phyloP scores from a whole-genome alignment of 1,140 invertebrate genomes.

The Mizuhopecten yessoensis region DNA sequence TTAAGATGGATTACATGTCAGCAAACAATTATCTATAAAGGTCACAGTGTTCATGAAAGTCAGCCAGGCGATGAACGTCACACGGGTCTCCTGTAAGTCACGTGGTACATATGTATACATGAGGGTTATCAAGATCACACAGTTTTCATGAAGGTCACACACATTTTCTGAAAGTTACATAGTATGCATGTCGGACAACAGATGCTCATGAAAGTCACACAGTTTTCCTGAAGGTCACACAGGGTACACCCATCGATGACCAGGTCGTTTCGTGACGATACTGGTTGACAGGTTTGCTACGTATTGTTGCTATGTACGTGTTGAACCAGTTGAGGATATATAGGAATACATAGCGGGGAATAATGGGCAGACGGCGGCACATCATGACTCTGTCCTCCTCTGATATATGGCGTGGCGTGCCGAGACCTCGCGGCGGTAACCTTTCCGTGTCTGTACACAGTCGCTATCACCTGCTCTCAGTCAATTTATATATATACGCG shows the following conservation, averaged over 20 bases:
- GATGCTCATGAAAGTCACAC: not conserved
- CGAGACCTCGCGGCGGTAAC: not conserved
- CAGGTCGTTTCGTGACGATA: not conserved
- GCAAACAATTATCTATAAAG: no score
- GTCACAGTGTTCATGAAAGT: no score
- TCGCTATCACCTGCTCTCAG: conserved; percentile 31
- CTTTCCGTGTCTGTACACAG: not conserved
- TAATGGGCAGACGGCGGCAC: not conserved
- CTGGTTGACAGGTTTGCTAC: not conserved
- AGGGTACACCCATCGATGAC: not conserved
- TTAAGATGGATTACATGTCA: no score
- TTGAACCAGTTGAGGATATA: not conserved
- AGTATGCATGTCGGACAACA: no score
- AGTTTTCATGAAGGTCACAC: no score
- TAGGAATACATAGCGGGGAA: not conserved
- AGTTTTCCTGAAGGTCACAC: not conserved
- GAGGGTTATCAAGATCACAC: not conserved
- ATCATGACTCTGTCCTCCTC: not conserved
- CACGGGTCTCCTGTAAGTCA: no score
- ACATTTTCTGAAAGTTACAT: no score
- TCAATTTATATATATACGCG: not conserved
- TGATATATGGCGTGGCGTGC: conserved; percentile 23
- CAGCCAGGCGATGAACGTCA: no score
- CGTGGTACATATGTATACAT: no score
- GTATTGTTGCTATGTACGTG: not conserved